These are phyloP conservation scores for Staurois parvus DNA, from an alignment of 2,797 vertebrate species.

Conservation along the genomic window DNA sequence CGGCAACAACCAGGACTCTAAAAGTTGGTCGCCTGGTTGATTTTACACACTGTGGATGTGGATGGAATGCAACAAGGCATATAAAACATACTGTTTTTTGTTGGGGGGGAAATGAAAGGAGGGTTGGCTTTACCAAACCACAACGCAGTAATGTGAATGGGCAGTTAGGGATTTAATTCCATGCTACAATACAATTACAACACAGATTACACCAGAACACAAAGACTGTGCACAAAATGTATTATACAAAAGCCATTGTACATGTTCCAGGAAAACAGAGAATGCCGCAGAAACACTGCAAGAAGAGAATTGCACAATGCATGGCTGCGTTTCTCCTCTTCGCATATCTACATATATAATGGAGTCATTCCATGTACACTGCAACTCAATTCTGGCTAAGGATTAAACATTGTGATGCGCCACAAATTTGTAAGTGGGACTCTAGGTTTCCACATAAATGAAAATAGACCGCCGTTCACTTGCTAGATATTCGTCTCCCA, in stretches of 20 bases:
- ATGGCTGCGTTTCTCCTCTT: background rate
- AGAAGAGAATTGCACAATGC: background rate
- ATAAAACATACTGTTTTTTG: no score
- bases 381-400: background rate
- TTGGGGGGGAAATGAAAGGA: no score
- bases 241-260: background rate
- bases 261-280: background rate
- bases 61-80: no score
- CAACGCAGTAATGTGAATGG: background rate
- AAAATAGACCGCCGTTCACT: background rate
- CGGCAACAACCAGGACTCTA: no score
- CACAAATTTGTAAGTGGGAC: slow-evolving; percentile 8
- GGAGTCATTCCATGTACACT: background rate
- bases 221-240: background rate
- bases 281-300: background rate
- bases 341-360: background rate
- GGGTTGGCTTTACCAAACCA: background rate
- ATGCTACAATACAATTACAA: background rate
- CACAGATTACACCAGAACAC: background rate
- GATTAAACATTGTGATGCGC: slow-evolving; percentile 1
- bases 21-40: no score
- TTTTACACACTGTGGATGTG: no score
- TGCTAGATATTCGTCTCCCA: slow-evolving; percentile 24
- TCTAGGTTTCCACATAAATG: background rate
- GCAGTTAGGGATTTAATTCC: background rate